Conservation (phyloP, 2,797 vertebrate species). For the Nothura maculosa region DNA sequence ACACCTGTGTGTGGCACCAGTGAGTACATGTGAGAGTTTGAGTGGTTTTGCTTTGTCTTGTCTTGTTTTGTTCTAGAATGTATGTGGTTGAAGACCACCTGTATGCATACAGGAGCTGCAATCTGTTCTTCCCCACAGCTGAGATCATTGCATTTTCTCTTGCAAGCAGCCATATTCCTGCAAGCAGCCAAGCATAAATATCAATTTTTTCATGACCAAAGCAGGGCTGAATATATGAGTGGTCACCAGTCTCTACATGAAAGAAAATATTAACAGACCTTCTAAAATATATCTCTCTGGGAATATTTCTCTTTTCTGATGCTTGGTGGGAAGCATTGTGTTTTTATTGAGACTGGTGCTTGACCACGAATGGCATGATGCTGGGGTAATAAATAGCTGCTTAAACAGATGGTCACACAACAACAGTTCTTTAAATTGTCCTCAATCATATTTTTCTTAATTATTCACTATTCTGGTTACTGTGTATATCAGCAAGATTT, state of each 20-base stretch:
- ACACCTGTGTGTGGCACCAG: background rate
- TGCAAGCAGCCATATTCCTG: background rate
- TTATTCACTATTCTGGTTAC: background rate
- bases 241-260: background rate
- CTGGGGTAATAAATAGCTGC: conserved; percentile 1
- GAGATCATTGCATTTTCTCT: background rate
- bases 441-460: background rate
- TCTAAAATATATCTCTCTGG: background rate
- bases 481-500: background rate
- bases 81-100: background rate
- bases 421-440: background rate
- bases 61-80: background rate
- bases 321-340: background rate
- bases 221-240: background rate
- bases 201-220: background rate
- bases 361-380: background rate
- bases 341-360: background rate
- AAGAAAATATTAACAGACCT: background rate
- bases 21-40: background rate
- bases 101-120: background rate
- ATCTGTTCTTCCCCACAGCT: background rate
- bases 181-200: background rate
- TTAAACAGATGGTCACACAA: conserved; percentile 12
- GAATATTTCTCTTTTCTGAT: background rate
- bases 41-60: background rate